Evolutionary conservation across 2,113 vertebrate species (phyloP).

Genomic region (Ctenomys sociabilis): DNA sequence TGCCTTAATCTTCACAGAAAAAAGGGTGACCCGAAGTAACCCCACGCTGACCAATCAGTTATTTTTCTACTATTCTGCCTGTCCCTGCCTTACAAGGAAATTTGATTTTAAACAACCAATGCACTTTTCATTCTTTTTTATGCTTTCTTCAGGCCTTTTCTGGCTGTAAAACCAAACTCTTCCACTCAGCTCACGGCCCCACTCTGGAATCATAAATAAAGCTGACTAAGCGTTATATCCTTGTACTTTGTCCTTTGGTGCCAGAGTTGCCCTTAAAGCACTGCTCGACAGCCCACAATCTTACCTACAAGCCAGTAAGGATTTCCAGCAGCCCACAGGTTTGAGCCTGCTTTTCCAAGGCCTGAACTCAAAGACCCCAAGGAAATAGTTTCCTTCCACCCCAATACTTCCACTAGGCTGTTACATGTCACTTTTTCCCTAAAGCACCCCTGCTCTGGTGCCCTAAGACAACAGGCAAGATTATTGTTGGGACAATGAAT

Average conservation of each 20-base stretch:
- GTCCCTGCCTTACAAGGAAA: not conserved
- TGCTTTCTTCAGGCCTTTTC: not conserved
- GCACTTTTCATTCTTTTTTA: not conserved
- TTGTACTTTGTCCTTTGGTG: not conserved
- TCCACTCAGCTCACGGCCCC: not conserved
- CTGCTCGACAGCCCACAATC: not conserved
- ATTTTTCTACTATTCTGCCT: not conserved
- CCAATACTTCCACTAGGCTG: accelerated
- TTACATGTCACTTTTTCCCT: accelerated
- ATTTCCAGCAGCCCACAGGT: not conserved
- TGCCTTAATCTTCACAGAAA: not conserved
- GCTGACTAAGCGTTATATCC: not conserved
- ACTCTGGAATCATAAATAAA: not conserved
- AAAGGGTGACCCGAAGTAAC: not conserved
- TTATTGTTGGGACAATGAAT: not conserved
- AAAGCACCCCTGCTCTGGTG: not conserved
- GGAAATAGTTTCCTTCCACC: too few species aligned
- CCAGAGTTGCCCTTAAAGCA: not conserved
- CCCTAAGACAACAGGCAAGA: not conserved
- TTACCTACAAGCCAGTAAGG: not conserved
- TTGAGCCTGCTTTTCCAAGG: not conserved
- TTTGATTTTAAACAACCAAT: not conserved
- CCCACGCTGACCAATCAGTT: not conserved
- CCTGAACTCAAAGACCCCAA: not conserved
- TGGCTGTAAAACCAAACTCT: not conserved